Base-by-base conservation (phyloP, 2,888 invertebrate genomes). In the Rhamnusium bicolor region DNA sequence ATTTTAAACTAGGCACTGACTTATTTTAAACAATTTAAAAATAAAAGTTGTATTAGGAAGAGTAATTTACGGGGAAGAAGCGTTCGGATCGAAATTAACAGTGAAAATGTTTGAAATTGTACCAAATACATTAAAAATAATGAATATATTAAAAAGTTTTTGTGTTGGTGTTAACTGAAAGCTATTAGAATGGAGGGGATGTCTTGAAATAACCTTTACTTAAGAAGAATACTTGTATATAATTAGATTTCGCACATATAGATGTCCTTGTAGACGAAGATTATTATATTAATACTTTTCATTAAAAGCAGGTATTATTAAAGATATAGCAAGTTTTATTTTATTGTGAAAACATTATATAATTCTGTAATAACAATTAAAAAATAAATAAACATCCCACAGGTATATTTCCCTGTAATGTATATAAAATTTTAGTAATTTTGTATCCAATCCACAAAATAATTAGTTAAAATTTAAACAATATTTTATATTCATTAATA, bases 141-240 rank as follows among this genome's bases (percentile, higher is more conserved):
- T 54, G 56, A 67, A 56, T 56, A 67, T 40, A 21, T 67, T 16
- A 46, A 56, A 67, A 56, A 56, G 14, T 29, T 46, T 27, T 8
- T 65, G 65, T 12, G 65, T 65, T 65, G 65, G 51, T 63, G 63
- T 68, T 61, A 32, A 72, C 27, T 58, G 53, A 66, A 49, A 71
- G 69, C 24, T 65, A 60, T 47, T 21, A 51, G 53, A 10, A n/a
- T 69, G 78, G 71, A 53, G 80, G 81, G 80, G 75, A 73, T 70
- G 65, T 66, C 81, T 79, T 80, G 79, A 81, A 81, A 81, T 81
- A 81, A 80, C 68, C 47, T 70, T 12, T 58, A 49, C 49, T 58
- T 58, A 65, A 47, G 63, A 65, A 58, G 71, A 65, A 71, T 46
- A 58, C 49, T 16, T 29, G 24, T 19, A 47, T 69, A 47, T 53